Evolutionary conservation across 2,113 vertebrate genomes (phyloP), one percentile per base, ranked within the genome.

Genomic region (Pachycephala philippinensis): DNA sequence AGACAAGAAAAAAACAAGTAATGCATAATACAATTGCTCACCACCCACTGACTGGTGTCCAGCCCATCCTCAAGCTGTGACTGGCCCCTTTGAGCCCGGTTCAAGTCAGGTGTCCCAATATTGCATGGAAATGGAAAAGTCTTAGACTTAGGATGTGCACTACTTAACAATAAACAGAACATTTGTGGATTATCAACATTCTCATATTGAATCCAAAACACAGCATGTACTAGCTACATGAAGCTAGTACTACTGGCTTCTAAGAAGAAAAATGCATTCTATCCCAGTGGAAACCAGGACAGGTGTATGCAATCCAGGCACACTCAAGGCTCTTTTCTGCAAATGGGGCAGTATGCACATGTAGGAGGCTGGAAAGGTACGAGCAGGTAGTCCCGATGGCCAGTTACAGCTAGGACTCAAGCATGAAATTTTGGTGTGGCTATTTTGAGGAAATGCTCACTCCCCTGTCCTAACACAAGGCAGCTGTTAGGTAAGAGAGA

Each of bases 1-100:
- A 52, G 5, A 19, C 5, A 37, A 33, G 18, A n/a, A 45, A 26
- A 59, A 63, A 26, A 1, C 3, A 35, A 69, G 17, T 0, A 0
- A 28, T 23, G 18, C 11, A 31, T 3, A 15, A 10, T 49, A 22
- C 4, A 22, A 11, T 56, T 27, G 6, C 6, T 42, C 21, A 27
- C 11, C 30, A 49, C 13, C 3, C 10, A 14, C 49, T 56, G 49
- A 24, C 10, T 30, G 19, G 4, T 54, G 30, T 63, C 20, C 65
- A 71, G 20, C 16, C 16, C 1, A 4, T 56, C 14, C 21, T 21
- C 26, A n/a, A 79, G 35, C 35, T 71, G 21, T 52, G 27, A 37
- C n/a, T 0, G 0, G 9, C 39, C 22, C 7, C 9, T 44, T 24
- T 60, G 37, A 52, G 14, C 17, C 6, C 18, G 45, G 13, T 47